These are phyloP conservation scores for Automeris io DNA, from an alignment of 2,888 invertebrate genomes.

Conservation along the genomic window DNA sequence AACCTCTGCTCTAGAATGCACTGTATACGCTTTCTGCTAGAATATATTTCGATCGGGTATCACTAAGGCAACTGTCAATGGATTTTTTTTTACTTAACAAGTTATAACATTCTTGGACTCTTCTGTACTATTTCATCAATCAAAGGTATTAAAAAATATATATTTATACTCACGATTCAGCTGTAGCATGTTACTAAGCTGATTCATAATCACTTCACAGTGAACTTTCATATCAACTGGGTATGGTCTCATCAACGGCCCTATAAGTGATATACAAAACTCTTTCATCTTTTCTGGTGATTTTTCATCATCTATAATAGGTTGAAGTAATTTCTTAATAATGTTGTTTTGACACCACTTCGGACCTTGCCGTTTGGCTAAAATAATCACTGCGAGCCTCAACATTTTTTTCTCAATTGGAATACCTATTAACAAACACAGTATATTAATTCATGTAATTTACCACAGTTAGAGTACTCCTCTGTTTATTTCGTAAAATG, in stretches of 20 bases:
- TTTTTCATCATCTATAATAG: constrained; percentile 44
- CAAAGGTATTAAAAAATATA: no score
- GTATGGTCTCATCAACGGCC: constrained; percentile 59
- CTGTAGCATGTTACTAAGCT: constrained; percentile 44
- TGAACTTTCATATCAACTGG: constrained; percentile 60
- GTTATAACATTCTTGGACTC: no score
- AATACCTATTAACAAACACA: constrained; percentile 29
- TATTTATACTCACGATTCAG: constrained; percentile 43
- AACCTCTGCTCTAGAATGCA: no score
- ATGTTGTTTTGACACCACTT: constrained; percentile 63
- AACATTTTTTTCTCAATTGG: constrained; percentile 47
- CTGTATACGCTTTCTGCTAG: no score
- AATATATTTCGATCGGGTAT: no score
- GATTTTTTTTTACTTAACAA: no score
- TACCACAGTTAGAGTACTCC: no score
- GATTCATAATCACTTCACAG: constrained; percentile 51
- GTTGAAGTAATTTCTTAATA: constrained; percentile 47
- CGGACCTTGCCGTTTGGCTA: constrained; percentile 59
- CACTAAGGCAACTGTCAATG: no score
- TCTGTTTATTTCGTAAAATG: no score
- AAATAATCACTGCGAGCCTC: constrained; percentile 47
- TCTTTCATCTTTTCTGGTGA: constrained; percentile 30
- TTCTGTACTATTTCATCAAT: no score
- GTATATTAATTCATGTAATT: background rate
- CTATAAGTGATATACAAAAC: constrained; percentile 53